Evolutionary conservation across 2,797 vertebrate species (phyloP), one percentile per base, ranked within the genome.

Genomic region (Oophaga sylvatica): DNA sequence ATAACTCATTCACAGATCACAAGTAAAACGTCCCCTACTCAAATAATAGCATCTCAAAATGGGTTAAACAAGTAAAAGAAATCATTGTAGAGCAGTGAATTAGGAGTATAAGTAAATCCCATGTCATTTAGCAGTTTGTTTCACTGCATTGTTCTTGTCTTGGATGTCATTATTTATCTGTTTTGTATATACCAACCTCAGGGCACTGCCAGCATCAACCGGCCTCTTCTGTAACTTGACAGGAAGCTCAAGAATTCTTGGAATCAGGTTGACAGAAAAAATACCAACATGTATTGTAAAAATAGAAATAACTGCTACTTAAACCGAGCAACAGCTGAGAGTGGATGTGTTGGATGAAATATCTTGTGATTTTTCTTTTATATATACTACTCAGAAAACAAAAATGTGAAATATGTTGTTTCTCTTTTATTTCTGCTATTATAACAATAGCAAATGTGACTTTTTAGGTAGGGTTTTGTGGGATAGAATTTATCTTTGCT

Each of bases 191-290:
- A 59, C 45, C 45, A 56, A 67, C 84, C 84, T n/a, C 45, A 45
- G 84, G 84, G 76, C 9, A 15, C 84, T 80, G 84, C 84, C 84
- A 79, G 48, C 26, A 68, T 68, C 45, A 29, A 70, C 41, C 63
- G 83, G 71, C 71, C 71, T 85, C 78, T 68, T 86, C 76, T 80
- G 62, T 29, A 68, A 57, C 60, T 31, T 65, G 60, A 85, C 84
- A 35, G 12, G 60, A 65, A 22, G n/a, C 41, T 78, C 11, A 19
- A 56, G 59, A 29, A 83, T 68, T 45, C 35, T 78, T 10, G 20
- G 62, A 26, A 76, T 84, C 22, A 11, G 53, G 22, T 48, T 81
- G 80, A 81, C 80, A 67, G 62, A 45, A 35, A 62, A 45, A 77
- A 41, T 35, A 76, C 60, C 15, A 26, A 35, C 0, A 31, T 17